phyloP scores from a whole-genome alignment of 2,113 vertebrate species.

The Carollia perspicillata region DNA sequence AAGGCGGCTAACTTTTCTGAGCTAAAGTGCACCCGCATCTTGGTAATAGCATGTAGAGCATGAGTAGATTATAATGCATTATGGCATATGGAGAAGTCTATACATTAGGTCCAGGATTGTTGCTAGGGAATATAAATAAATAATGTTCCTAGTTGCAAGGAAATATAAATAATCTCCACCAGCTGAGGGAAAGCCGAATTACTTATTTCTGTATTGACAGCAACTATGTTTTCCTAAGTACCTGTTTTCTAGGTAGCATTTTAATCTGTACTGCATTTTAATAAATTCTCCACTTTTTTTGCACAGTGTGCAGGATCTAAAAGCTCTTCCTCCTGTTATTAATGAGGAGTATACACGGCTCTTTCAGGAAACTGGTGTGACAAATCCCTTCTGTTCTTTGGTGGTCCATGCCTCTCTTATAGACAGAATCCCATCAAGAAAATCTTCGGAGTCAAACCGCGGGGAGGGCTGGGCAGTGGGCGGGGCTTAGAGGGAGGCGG shows the following conservation, averaged over 20 bases:
- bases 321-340: constrained; percentile 9
- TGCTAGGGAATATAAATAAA: constrained; percentile 40
- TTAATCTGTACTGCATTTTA: constrained; percentile 36
- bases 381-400: not conserved
- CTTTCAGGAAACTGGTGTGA: constrained; percentile 13
- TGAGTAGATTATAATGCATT: constrained; percentile 40
- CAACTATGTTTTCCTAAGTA: constrained; percentile 30
- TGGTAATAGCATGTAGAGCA: not conserved
- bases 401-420: not conserved
- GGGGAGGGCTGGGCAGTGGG: not conserved
- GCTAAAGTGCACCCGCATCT: not conserved
- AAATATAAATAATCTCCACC: constrained; percentile 39
- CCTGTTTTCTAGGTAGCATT: constrained; percentile 38
- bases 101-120: constrained; percentile 27
- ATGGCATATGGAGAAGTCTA: not conserved
- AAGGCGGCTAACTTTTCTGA: constrained; percentile 6
- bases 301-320: not conserved
- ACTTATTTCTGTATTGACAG: constrained; percentile 39
- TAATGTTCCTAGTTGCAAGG: constrained; percentile 14
- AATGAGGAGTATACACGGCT: not conserved
- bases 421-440: not conserved
- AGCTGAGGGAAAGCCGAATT: constrained; percentile 20
- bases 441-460: not conserved
- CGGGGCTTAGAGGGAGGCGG: no score
- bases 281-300: constrained; percentile 29